Base-by-base conservation (phyloP, 2,888 invertebrate genomes). In the Agriopis aurantiaria region DNA sequence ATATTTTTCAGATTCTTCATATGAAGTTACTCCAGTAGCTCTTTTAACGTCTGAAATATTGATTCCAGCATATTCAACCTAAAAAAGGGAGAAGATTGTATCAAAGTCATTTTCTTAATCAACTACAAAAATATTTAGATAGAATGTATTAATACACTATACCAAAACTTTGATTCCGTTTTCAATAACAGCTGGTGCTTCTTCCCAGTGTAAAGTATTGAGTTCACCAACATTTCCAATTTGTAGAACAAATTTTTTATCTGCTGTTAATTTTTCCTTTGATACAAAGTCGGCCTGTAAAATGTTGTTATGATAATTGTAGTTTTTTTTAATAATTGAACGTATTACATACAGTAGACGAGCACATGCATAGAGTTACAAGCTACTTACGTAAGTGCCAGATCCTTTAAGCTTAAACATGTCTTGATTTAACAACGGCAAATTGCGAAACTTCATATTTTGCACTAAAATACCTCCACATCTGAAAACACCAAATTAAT, bases 401-500 rank as follows among this genome's bases (percentile, higher is more conserved):
- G 40, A 68, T 41, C 17, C 43, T 1, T 10, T 66, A 69, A 85
- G 85, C 64, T 83, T 78, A n/a, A 82, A 75, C n/a, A 77, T 59
- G 66, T 77, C 82, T n/a, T 84, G 55, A 14, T 67, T 57, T 6
- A 82, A 53, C 8, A 72, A 70, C 0, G 82, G 77, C 8, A 82
- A 62, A 64, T 85, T 76, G 3, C 73, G 69, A 33, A 85, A 86
- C 66, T 81, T 75, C 4, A 88, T 67, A 61, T 79, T 74, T 68
- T 87, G 79, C 14, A 90, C 72, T 3, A 74, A 3, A 8, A 89
- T 77, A 41, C 90, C 90, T 6, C 88, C 88, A 74, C 88, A 89
- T 48, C 91, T 90, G 71, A 9, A 69, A 65, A 48, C 17, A 33
- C 33, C 33, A 33, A 33, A 33, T 33, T 33, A 33, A 33, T 33